These are phyloP conservation scores for Pseudanteris insignis DNA, from an alignment of 2,888 invertebrate species.

Conservation along the genomic window DNA sequence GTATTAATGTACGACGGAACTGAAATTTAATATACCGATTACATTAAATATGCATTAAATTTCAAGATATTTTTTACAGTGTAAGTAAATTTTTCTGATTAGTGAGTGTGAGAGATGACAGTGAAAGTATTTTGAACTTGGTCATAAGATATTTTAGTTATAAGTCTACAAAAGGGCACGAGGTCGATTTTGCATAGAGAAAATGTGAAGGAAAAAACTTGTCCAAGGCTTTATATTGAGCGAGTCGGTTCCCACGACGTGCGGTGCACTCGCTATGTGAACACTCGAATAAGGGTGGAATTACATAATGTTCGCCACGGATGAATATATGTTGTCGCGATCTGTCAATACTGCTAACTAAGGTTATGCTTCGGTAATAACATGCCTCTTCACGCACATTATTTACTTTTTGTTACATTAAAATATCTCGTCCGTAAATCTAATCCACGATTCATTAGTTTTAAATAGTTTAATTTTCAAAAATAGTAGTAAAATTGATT, in stretches of 20 bases:
- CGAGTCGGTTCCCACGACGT: conserved; percentile 60
- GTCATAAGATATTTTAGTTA: background rate
- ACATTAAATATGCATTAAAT: too few relatives aligned
- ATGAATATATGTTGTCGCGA: conserved; percentile 31
- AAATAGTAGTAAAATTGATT: too few relatives aligned
- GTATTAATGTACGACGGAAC: too few relatives aligned
- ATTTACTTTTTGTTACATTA: too few relatives aligned
- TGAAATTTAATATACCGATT: too few relatives aligned
- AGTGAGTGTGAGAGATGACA: background rate
- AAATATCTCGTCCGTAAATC: too few relatives aligned
- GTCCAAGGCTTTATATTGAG: conserved; percentile 54
- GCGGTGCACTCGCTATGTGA: conserved; percentile 55
- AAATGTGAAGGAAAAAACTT: conserved; percentile 48
- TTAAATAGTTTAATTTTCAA: too few relatives aligned
- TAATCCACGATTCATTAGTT: too few relatives aligned
- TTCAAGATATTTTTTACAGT: too few relatives aligned
- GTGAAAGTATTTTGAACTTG: conserved; percentile 4
- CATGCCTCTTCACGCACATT: conserved; percentile 6
- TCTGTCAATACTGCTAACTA: conserved; percentile 21
- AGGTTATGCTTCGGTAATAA: conserved; percentile 8
- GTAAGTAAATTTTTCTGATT: conserved; percentile 1
- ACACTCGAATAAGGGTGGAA: conserved; percentile 50
- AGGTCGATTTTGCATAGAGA: conserved; percentile 45
- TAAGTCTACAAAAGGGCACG: conserved; percentile 48
- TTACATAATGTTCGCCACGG: conserved; percentile 41